These are phyloP conservation scores for Tetramorium simillimum DNA, from an alignment of 1,140 invertebrate species.

Conservation along the genomic window DNA sequence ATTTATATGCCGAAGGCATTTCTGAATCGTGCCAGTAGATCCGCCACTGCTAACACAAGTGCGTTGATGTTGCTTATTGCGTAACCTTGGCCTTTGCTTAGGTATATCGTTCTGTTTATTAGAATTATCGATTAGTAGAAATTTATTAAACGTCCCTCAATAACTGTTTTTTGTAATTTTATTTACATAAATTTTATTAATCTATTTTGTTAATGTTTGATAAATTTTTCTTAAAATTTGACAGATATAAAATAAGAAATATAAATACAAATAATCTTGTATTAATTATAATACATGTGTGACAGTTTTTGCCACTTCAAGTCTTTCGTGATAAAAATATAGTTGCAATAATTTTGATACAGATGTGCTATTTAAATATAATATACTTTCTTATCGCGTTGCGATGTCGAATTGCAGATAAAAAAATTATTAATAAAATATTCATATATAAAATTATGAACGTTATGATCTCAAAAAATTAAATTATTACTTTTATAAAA, in stretches of 20 bases:
- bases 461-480: neutral
- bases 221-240: neutral
- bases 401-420: neutral
- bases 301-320: neutral
- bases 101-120: neutral
- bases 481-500: neutral
- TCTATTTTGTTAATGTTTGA: neutral
- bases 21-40: neutral
- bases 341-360: neutral
- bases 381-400: neutral
- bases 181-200: neutral
- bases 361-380: neutral
- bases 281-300: neutral
- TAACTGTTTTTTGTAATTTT: neutral
- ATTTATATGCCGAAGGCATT: neutral
- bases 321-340: neutral
- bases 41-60: neutral
- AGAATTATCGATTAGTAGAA: neutral
- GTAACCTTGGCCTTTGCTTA: constrained; percentile 1
- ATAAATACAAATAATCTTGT: neutral
- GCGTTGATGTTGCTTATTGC: neutral
- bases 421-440: constrained; percentile 10
- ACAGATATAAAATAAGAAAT: neutral
- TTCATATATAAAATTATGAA: neutral
- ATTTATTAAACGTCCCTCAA: constrained; percentile 10